Conservation (phyloP, 2,113 vertebrate species). For the Anser cygnoides region DNA sequence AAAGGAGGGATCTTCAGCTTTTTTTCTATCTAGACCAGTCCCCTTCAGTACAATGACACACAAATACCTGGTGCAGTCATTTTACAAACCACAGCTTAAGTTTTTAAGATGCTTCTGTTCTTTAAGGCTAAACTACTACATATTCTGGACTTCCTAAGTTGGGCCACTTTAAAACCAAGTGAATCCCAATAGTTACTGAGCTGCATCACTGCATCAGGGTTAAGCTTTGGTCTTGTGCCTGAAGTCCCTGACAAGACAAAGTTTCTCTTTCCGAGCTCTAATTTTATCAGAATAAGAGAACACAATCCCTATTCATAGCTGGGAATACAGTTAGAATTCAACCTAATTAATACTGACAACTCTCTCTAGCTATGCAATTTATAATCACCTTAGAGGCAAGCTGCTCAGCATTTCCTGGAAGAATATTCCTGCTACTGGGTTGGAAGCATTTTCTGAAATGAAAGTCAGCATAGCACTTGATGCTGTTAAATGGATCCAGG, state of each 20-base stretch:
- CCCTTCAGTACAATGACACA: background rate
- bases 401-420: background rate
- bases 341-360: background rate
- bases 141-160: background rate
- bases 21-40: background rate
- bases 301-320: background rate
- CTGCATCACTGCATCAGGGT: background rate
- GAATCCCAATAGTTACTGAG: background rate
- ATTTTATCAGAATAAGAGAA: background rate
- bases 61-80: background rate
- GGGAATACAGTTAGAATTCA: background rate
- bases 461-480: background rate
- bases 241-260: background rate
- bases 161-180: background rate
- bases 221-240: background rate
- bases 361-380: background rate
- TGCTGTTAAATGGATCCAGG: background rate
- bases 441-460: background rate
- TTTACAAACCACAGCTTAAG: background rate
- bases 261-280: background rate
- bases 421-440: background rate
- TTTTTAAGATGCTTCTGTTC: background rate
- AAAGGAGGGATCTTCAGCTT: background rate
- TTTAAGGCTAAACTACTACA: background rate
- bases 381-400: background rate